Evolutionary conservation across 1,140 invertebrate genomes (phyloP), one percentile per base, ranked within the genome.

Genomic region (Linepithema humile): DNA sequence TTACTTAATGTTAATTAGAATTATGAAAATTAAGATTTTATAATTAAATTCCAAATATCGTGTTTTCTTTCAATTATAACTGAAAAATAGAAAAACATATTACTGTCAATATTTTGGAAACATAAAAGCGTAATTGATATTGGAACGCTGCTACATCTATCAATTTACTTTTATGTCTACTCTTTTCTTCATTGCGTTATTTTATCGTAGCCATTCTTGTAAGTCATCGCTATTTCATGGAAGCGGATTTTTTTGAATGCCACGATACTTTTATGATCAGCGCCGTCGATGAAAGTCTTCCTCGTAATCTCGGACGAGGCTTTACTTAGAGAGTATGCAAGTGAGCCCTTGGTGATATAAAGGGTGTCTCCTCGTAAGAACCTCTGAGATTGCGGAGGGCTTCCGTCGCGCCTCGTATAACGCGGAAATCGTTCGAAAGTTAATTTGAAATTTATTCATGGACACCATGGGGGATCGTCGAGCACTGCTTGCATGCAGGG

Each of bases 391-490:
- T 85, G 89, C 78, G 64, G 55, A 70, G 87, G 85, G 80, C 85
- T 87, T 87, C 62, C 80, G 89, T 77, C 86, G 74, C 83, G 87
- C 65, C 77, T 90, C 83, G 85, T 74, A 86, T 91, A 91, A 87
- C 85, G 80, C 82, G 86, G 89, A 86, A 85, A 89, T 84, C 85
- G 84, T 90, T 90, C 83, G 74, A 89, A 91, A 91, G 88, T 90
- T 92, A 92, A 92, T 92, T 92, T 84, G 82, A 92, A 93, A 93
- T 93, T 93, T 93, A 93, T 93, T 93, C 92, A 93, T 92, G 92
- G 86, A 89, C 86, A 77, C 84, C 62, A 29, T 67, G 88, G 87
- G 88, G 69, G 57, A 80, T 73, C 75, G 20, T 40, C 48, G 35
- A 35, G 45, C 17, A 40, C 6, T 35, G 64, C 10, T 20, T 80